These are phyloP conservation scores for Tautogolabrus adspersus DNA, from an alignment of 2,113 vertebrate species.

Conservation along the genomic window DNA sequence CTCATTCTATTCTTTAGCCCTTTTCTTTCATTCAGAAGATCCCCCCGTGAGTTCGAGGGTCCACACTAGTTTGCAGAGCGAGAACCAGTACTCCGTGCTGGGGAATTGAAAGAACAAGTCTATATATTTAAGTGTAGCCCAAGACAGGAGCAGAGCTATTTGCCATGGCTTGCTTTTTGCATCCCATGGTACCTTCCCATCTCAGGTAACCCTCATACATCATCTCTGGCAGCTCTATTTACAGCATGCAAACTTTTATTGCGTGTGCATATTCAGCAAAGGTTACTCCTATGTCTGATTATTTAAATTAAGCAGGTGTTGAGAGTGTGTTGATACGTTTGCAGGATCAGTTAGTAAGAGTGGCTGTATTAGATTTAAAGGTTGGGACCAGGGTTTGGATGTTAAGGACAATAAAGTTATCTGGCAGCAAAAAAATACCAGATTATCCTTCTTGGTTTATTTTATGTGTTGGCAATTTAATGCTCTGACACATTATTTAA, in stretches of 20 bases:
- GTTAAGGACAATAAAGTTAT: not conserved
- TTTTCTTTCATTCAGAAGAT: conserved; percentile 39
- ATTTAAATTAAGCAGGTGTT: conserved; percentile 2
- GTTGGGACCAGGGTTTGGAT: conserved; percentile 16
- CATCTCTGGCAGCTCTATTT: conserved; percentile 63
- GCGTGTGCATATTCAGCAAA: conserved; percentile 8
- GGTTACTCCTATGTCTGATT: conserved; percentile 11
- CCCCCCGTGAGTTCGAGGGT: conserved; percentile 32
- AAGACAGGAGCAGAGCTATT: conserved; percentile 45
- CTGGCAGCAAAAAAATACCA: conserved; percentile 11
- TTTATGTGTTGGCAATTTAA: conserved; percentile 41
- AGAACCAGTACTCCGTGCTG: conserved; percentile 31
- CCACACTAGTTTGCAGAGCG: conserved; percentile 21
- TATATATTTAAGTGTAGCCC: conserved; percentile 47
- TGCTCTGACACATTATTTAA: conserved; percentile 43
- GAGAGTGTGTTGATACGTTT: not conserved
- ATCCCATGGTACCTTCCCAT: conserved; percentile 40
- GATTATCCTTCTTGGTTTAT: conserved; percentile 28
- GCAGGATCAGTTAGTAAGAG: conserved; percentile 11
- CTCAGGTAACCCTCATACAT: conserved; percentile 52
- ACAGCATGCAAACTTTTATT: conserved; percentile 22
- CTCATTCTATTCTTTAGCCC: conserved; percentile 19
- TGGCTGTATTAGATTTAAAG: not conserved
- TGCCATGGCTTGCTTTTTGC: conserved; percentile 35
- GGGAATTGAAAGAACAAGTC: conserved; percentile 38